Evolutionary conservation across 2,113 vertebrate species (phyloP).

Genomic region (Rissa tridactyla): DNA sequence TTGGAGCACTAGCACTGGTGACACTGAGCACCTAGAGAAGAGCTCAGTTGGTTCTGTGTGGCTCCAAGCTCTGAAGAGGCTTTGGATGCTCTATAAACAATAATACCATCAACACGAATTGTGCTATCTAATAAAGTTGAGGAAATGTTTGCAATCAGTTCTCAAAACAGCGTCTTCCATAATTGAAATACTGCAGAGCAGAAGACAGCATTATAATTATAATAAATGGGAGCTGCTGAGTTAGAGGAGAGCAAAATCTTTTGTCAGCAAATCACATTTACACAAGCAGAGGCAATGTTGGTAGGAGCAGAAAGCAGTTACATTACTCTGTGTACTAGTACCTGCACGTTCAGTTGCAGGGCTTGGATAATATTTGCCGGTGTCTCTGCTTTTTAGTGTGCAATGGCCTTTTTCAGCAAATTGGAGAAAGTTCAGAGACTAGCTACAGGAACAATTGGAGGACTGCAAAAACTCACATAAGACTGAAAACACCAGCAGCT

Average conservation of each 20-base stretch:
- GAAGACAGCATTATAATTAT: slow-evolving; percentile 11
- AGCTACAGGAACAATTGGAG: background rate
- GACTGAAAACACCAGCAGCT: background rate
- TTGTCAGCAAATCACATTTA: slow-evolving; percentile 25
- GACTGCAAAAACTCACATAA: background rate
- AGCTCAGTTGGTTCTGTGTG: background rate
- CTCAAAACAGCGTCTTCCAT: slow-evolving; percentile 13
- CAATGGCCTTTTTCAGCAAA: background rate
- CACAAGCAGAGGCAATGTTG: background rate
- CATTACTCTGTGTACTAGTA: background rate
- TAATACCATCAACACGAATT: background rate
- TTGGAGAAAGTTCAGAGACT: background rate
- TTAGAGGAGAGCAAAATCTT: background rate
- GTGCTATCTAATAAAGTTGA: background rate
- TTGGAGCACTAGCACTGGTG: background rate
- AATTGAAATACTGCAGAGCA: slow-evolving; percentile 40
- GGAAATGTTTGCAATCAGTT: slow-evolving; percentile 29
- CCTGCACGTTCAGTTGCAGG: background rate
- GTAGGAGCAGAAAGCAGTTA: background rate
- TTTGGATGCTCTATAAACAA: background rate
- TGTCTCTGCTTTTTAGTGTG: background rate
- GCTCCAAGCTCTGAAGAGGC: background rate
- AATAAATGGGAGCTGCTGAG: slow-evolving; percentile 14
- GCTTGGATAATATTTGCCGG: background rate
- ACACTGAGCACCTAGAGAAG: background rate